Percentiles rank a stretch among this genome's conserved stretches.
Evolutionary conservation across 1,140 invertebrate species (phyloP).

Genomic region (Brachionus paranguensis): DNA sequence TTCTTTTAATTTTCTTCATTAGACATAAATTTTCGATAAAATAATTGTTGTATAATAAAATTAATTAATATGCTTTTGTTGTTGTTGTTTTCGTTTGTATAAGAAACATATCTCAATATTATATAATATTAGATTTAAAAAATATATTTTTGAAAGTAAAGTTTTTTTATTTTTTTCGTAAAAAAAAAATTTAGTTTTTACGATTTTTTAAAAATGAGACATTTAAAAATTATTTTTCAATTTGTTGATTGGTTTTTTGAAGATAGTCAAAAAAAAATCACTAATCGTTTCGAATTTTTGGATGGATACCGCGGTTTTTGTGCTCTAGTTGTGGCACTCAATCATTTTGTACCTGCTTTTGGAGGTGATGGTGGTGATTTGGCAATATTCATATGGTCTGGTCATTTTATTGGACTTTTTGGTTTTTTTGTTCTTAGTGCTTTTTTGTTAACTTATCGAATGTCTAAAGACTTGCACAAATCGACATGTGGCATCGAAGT

Average conservation of each 20-base stretch:
- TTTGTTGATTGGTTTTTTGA: background rate
- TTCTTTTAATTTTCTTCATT: too few relatives aligned
- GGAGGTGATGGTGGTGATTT: background rate
- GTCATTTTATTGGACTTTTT: background rate
- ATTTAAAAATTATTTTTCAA: background rate
- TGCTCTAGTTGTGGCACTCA: background rate
- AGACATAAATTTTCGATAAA: too few relatives aligned
- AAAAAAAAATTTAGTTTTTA: background rate
- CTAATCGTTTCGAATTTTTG: background rate
- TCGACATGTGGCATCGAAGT: background rate
- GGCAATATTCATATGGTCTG: background rate
- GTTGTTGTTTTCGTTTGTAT: too few relatives aligned
- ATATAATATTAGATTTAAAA: too few relatives aligned
- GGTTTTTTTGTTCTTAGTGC: conserved; percentile 12
- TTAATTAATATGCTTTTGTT: too few relatives aligned
- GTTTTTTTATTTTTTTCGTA: background rate
- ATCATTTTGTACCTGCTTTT: background rate
- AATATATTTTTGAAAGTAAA: background rate
- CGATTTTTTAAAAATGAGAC: too few relatives aligned
- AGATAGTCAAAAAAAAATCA: background rate
- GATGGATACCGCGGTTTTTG: conserved; percentile 7
- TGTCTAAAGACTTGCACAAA: background rate
- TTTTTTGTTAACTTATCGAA: conserved; percentile 12
- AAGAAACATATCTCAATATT: too few relatives aligned
- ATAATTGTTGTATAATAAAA: too few relatives aligned